Base-by-base conservation (phyloP, 2,888 invertebrate species). In the Podabrus alpinus region DNA sequence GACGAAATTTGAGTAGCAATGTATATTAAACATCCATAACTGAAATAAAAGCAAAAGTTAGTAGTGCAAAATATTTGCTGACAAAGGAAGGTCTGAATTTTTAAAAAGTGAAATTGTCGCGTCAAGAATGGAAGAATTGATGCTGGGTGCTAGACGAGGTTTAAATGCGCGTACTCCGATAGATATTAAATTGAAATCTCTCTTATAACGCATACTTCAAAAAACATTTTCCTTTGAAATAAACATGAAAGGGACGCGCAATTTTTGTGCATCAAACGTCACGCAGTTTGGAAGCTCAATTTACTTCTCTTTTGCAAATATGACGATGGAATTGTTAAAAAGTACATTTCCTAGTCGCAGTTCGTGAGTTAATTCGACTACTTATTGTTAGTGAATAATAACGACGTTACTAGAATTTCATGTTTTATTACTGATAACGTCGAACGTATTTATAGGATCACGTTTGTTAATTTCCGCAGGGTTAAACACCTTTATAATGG, bases 1-100 rank as follows among this genome's bases (percentile, higher is more conserved):
- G 95, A 95, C 77, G 97, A 95, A 82, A 97, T 93, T 89, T 97
- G 96, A 73, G 94, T 94, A 82, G 95, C 93, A 87, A 97, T 92
- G 89, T 93, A 95, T 81, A 96, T 93, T 86, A 95, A 90, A 87
- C 93, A 93, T 83, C 94, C 94, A 87, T 95, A 94, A 86, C 95
- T 95, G 90, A 83, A 81, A 83, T 81, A 64, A 64, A 19, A 19
- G 13, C 45, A n/a, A 45, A 45, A 45, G 45, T 45, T 45, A 45
- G 19, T 45, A 45, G 19, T 19, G 11, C 1, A 13, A 21, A 19
- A 19, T 64, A 17, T 64, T 15, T 19, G 10, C 19, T 64, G n/a
- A 11, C 3, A 2, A 17, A 13, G 19, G 1, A 19, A 4, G 10
- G 13, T 17, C 45, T 5, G 45, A n/a, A 45, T 45, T 45, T 45